Evolutionary conservation across 2,797 vertebrate genomes (phyloP), one percentile per base, ranked within the genome.

Genomic region (Meriones psammophilus): DNA sequence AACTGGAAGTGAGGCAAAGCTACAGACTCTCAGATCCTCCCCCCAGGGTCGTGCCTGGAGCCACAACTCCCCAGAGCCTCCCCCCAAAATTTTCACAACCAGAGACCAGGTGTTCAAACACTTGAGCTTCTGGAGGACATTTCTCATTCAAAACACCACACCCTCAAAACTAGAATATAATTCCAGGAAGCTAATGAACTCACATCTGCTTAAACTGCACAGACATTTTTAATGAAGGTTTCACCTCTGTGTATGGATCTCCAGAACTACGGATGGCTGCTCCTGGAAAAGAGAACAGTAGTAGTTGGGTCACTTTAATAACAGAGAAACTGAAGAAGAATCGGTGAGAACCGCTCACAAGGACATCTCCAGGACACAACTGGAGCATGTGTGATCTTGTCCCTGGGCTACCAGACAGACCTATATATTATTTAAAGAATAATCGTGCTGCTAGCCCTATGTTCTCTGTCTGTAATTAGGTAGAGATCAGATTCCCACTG

Each of bases 351-450:
- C 86, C 83, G 81, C 33, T 71, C 33, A 91, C 76, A 60, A 94
- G 94, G 74, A 88, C 46, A 89, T 26, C 68, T 42, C 60, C 73
- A 5, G 22, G 74, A 89, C 68, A 85, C 17, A 8, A 74, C 4
- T 39, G 76, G 42, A 58, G 91, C 71, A 71, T 24, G 24, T 89
- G 89, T 36, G 84, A 89, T 92, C 89, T 91, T 90, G 14, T 88
- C 77, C 85, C 77, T 62, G 80, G 89, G 84, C 15, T 33, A 64
- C 28, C 54, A 94, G 74, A 85, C 30, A 93, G 71, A 96, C 15
- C 46, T 89, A 92, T 69, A 74, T 92, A 91, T 91, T 96, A 96
- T 94, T 97, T 86, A 96, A 94, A 90, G 83, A 93, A 81, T 88
- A 85, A 93, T 91, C 33, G 39, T 86, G 60, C 42, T 83, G 30